Conservation (phyloP, 2,113 vertebrate species). For the Vulpes lagopus region DNA sequence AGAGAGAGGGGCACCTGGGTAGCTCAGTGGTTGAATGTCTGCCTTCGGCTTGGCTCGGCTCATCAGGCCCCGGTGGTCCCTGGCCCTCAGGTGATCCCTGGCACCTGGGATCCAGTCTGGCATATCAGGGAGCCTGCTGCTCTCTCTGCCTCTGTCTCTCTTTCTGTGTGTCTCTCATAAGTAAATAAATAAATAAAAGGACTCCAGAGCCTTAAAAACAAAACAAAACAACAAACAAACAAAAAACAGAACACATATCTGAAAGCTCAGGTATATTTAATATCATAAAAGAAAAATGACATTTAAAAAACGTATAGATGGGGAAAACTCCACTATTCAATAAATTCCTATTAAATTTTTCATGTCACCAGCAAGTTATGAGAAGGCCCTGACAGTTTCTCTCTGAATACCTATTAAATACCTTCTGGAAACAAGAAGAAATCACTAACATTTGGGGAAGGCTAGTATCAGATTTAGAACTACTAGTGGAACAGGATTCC, state of each 20-base stretch:
- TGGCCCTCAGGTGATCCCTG: too few relatives aligned
- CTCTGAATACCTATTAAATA: neutral
- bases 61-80: too few relatives aligned
- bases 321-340: neutral
- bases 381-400: neutral
- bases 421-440: neutral
- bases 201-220: too few relatives aligned
- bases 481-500: neutral
- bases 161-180: too few relatives aligned
- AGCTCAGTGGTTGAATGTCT: too few relatives aligned
- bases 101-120: too few relatives aligned
- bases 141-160: too few relatives aligned
- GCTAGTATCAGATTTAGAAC: neutral
- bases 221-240: too few relatives aligned
- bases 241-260: neutral
- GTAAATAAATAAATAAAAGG: too few relatives aligned
- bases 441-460: neutral
- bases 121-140: too few relatives aligned
- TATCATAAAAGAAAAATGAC: neutral
- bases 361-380: neutral
- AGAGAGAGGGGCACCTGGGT: neutral
- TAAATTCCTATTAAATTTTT: neutral
- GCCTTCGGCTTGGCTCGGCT: too few relatives aligned
- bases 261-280: neutral
- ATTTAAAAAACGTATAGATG: neutral